A percentile compares a stretch with the other conserved stretches of the same genome.
phyloP scores from a whole-genome alignment of 2,797 vertebrate species.

The Onychomys torridus region DNA sequence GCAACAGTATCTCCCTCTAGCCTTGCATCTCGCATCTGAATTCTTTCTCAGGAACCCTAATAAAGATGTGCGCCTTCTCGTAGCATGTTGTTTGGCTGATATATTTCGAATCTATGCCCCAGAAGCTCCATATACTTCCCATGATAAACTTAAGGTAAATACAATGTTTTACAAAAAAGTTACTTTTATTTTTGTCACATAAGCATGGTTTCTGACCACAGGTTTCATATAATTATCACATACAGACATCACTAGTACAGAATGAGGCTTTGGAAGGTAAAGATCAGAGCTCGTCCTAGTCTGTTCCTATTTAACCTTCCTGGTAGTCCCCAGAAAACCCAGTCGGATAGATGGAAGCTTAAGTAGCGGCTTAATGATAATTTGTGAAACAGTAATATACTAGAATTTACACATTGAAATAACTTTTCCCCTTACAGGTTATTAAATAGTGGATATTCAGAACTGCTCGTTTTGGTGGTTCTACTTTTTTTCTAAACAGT shows the following conservation, averaged over 20 bases:
- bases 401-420: slow-evolving; percentile 31
- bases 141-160: slow-evolving; percentile 99
- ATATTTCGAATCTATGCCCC: slow-evolving; percentile 99
- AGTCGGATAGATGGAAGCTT: neutral
- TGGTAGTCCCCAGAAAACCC: neutral
- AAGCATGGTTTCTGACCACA: neutral
- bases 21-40: slow-evolving; percentile 98
- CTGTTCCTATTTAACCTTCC: slow-evolving; percentile 27
- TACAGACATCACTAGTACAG: neutral
- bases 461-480: slow-evolving; percentile 40
- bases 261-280: neutral
- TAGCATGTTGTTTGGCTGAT: slow-evolving; percentile 99
- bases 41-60: slow-evolving; percentile 99
- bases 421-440: neutral
- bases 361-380: slow-evolving; percentile 6
- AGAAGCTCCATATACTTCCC: slow-evolving; percentile 99
- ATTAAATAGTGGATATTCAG: neutral
- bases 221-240: slow-evolving; percentile 37
- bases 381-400: slow-evolving; percentile 35
- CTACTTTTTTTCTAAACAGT: slow-evolving; percentile 56
- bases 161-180: neutral
- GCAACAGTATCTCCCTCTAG: slow-evolving; percentile 98
- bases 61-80: slow-evolving; percentile 98
- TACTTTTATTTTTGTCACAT: neutral
- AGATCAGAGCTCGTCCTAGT: neutral